A percentile compares a stretch with the other conserved stretches of the same genome.
Conservation (phyloP, 2,888 invertebrate species). For the Thera obeliscata region DNA sequence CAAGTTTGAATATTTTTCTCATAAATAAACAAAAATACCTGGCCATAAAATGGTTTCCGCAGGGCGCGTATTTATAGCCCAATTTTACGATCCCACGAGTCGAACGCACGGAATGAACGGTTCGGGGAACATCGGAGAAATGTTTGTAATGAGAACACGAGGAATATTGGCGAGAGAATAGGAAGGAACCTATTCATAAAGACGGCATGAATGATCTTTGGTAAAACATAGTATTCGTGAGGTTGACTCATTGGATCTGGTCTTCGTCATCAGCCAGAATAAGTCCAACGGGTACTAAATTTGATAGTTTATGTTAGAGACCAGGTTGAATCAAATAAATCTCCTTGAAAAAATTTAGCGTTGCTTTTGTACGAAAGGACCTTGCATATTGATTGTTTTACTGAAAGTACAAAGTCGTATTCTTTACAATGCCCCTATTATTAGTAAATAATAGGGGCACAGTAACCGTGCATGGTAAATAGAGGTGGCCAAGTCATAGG, state of each 20-base stretch:
- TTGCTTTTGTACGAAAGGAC: background rate
- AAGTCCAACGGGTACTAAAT: too few relatives aligned
- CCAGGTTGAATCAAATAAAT: background rate
- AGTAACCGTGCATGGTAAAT: conserved; percentile 36
- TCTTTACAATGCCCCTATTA: conserved; percentile 20
- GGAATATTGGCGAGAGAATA: conserved; percentile 20
- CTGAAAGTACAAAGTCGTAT: background rate
- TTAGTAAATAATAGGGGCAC: conserved; percentile 34
- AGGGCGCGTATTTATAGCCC: conserved; percentile 50
- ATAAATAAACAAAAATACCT: conserved; percentile 33
- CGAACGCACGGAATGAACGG: conserved; percentile 28
- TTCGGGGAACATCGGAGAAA: conserved; percentile 32
- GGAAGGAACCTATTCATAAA: conserved; percentile 16
- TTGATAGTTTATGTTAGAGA: too few relatives aligned
- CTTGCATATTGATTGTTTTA: background rate
- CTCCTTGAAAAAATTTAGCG: background rate
- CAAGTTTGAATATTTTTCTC: conserved; percentile 15
- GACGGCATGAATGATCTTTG: conserved; percentile 3
- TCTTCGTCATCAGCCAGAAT: too few relatives aligned
- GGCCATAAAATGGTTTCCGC: conserved; percentile 48
- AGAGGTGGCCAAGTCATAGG: conserved; percentile 40
- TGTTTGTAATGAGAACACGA: conserved; percentile 21
- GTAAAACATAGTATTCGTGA: background rate
- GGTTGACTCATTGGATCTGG: background rate
- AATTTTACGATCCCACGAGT: conserved; percentile 48